phyloP scores from a whole-genome alignment of 2,888 invertebrate genomes.

The Acronicta aceris region DNA sequence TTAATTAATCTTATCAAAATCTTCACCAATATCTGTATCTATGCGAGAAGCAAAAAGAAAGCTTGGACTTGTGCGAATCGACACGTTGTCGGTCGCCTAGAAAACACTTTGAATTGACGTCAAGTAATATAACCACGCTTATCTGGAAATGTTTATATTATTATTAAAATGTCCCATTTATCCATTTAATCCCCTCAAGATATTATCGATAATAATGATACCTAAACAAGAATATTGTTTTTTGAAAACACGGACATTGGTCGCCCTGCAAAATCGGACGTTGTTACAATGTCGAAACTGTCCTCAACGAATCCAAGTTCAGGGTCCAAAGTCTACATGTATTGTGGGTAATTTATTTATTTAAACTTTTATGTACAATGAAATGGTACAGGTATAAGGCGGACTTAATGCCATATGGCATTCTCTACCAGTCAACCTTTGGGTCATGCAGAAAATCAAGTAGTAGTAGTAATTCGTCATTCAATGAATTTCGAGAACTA shows the following conservation, averaged over 20 bases:
- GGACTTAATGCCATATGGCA: no score
- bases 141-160: slow-evolving; percentile 46
- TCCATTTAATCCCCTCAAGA: slow-evolving; percentile 20
- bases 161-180: slow-evolving; percentile 32
- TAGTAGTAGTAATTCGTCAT: no score
- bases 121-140: slow-evolving; percentile 35
- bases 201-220: slow-evolving; percentile 19
- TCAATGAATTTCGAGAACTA: no score
- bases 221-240: neutral
- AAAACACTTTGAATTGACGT: slow-evolving; percentile 43
- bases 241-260: neutral
- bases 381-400: no score
- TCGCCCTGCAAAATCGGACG: neutral
- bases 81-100: slow-evolving; percentile 9
- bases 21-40: neutral
- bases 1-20: slow-evolving; percentile 28
- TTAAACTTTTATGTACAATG: no score
- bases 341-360: no score
- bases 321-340: no score
- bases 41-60: slow-evolving; percentile 5
- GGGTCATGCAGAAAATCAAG: no score
- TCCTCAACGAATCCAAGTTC: no score
- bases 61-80: slow-evolving; percentile 2
- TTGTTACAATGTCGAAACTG: slow-evolving; percentile 1
- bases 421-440: no score